These are phyloP conservation scores for Galerucella calmariensis DNA, from an alignment of 2,888 invertebrate genomes.

Conservation along the genomic window DNA sequence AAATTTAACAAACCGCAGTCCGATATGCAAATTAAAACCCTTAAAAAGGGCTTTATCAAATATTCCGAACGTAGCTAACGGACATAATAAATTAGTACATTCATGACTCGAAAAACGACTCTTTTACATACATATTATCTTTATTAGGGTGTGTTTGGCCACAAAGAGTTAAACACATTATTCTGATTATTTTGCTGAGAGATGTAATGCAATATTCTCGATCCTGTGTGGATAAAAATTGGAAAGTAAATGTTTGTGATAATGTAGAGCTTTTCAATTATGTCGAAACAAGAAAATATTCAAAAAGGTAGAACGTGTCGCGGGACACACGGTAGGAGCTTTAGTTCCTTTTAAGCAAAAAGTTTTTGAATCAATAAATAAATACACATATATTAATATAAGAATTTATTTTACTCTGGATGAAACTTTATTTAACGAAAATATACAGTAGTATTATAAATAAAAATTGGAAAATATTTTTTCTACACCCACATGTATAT, in stretches of 20 bases:
- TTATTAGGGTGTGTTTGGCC: conserved; percentile 41
- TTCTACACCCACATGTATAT: no score
- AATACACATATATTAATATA: no score
- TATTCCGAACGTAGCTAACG: conserved; percentile 10
- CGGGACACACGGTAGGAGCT: no score
- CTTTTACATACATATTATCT: conserved; percentile 37
- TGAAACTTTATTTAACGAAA: no score
- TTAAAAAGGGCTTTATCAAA: conserved; percentile 14
- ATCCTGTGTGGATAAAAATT: neutral
- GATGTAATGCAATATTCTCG: conserved; percentile 39
- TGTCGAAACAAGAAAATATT: no score
- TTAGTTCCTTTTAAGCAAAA: no score
- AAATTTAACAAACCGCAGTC: neutral
- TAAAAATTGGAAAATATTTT: no score
- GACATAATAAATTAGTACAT: conserved; percentile 34
- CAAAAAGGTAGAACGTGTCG: no score
- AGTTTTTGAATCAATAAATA: no score
- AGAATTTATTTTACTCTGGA: no score
- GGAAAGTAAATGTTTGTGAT: neutral
- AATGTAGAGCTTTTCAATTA: no score
- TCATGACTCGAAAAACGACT: conserved; percentile 31
- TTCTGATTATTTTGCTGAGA: conserved; percentile 35
- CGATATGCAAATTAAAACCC: conserved; percentile 3
- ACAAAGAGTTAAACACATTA: conserved; percentile 39
- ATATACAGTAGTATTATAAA: no score